Base-by-base conservation (phyloP, 2,113 vertebrate genomes). In the Entomyzon cyanotis region DNA sequence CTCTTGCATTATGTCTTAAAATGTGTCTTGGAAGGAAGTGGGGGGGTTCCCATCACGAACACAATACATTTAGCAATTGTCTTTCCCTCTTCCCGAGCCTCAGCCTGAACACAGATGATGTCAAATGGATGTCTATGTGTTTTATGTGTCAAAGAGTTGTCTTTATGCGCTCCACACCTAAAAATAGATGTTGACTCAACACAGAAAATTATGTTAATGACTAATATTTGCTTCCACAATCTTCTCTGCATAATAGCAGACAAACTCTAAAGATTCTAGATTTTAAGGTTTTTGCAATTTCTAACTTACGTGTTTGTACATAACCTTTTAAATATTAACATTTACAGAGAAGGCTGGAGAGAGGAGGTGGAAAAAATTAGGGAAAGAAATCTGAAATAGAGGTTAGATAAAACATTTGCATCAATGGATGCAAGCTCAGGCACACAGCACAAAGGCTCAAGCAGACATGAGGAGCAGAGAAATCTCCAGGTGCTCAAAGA, bases 121-220 rank as follows among this genome's bases (percentile, higher is more conserved):
- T 95, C 94, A 95, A 94, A 91, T 89, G 86, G 58, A 93, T 94
- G 84, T 73, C 96, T 97, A 49, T 97, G 92, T 85, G 92, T 91
- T 96, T 91, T 94, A 71, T 86, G 94, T 96, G 95, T 96, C 94
- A 95, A 94, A 91, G 74, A 94, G 73, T 68, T 95, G 84, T 89
- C 96, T 97, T 96, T 93, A 87, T 97, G 93, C 23, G 35, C 80
- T 96, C 81, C 80, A 93, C 60, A 92, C 55, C 96, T 97, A 98
- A 98, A 98, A 98, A 98, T 95, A 98, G 97, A 94, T 94, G 89
- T 97, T 98, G 97, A 97, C 89, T 98, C 97, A 98, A 97, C 96
- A 96, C 64, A 95, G 93, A 96, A 97, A 98, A 97, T 95, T 94
- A 97, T 91, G 84, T 93, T 96, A 98, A 95, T 97, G 97, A 98